Conservation (phyloP, 2,888 invertebrate species). For the Tridacna gigas region DNA sequence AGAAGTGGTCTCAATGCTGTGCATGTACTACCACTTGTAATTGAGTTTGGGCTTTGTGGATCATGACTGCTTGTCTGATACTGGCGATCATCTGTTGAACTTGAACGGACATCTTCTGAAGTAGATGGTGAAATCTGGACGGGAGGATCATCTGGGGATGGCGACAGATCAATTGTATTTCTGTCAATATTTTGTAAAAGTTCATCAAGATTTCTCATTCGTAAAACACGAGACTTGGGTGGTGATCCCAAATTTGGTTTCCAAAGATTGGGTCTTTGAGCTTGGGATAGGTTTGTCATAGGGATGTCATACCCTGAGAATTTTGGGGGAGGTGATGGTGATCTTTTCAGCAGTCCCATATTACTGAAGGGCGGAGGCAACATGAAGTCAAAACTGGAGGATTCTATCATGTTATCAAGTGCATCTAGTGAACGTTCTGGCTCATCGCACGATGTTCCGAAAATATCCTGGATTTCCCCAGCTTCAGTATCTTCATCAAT, state of each 20-base stretch:
- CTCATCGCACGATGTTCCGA: constrained; percentile 70
- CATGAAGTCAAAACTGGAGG: constrained; percentile 79
- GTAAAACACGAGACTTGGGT: constrained; percentile 75
- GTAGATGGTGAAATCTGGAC: constrained; percentile 79
- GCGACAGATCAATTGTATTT: constrained; percentile 79
- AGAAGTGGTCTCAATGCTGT: constrained; percentile 72
- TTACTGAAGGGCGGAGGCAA: constrained; percentile 77
- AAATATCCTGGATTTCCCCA: constrained; percentile 79
- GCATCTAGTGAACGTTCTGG: constrained; percentile 70
- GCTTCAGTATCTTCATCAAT: constrained; percentile 77
- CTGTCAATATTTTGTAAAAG: constrained; percentile 75
- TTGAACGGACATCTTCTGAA: constrained; percentile 77
- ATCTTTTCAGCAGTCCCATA: constrained; percentile 66
- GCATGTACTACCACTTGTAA: constrained; percentile 75
- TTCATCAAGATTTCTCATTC: constrained; percentile 77
- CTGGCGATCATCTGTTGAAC: constrained; percentile 74
- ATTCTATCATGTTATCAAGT: constrained; percentile 76
- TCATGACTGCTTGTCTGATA: constrained; percentile 65
- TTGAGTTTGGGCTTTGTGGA: constrained; percentile 76
- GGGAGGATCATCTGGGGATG: constrained; percentile 79
- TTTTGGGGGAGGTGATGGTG: constrained; percentile 67
- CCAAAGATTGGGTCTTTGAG: constrained; percentile 72
- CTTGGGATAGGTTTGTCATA: constrained; percentile 47
- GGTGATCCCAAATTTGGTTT: constrained; percentile 76
- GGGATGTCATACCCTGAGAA: constrained; percentile 68